phyloP scores from a whole-genome alignment of 2,888 invertebrate species.

The Endotricha flammealis region DNA sequence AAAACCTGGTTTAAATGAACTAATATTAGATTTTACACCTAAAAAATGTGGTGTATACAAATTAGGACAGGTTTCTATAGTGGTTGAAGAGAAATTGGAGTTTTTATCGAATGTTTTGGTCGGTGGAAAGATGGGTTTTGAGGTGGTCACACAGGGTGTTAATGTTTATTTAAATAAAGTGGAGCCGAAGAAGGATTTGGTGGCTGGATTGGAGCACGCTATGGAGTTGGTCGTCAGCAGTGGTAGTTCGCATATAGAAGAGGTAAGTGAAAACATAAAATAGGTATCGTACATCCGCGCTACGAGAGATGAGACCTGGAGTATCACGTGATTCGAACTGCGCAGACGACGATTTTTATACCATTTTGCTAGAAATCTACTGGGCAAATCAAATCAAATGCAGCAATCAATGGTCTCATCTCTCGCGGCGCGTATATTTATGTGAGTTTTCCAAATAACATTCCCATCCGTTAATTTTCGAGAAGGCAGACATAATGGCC shows the following conservation, averaged over 20 bases:
- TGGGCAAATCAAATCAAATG: too few relatives aligned
- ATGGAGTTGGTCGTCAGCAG: conserved; percentile 86
- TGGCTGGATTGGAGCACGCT: conserved; percentile 89
- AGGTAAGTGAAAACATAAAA: conserved; percentile 78
- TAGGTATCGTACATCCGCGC: too few relatives aligned
- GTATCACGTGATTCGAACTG: too few relatives aligned
- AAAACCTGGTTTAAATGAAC: conserved; percentile 82
- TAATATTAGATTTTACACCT: conserved; percentile 79
- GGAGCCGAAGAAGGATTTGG: conserved; percentile 81
- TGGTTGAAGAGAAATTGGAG: conserved; percentile 82
- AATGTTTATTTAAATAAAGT: conserved; percentile 71
- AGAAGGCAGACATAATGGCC: too few relatives aligned
- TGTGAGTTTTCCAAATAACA: too few relatives aligned
- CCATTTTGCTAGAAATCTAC: too few relatives aligned
- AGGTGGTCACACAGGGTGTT: conserved; percentile 75
- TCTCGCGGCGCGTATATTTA: too few relatives aligned
- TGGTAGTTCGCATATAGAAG: conserved; percentile 85
- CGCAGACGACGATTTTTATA: too few relatives aligned
- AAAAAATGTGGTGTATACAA: conserved; percentile 83
- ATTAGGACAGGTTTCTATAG: conserved; percentile 83
- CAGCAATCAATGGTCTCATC: too few relatives aligned
- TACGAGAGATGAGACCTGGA: too few relatives aligned
- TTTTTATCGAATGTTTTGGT: conserved; percentile 82
- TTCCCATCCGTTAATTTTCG: too few relatives aligned
- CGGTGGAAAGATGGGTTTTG: conserved; percentile 73